phyloP scores from a whole-genome alignment of 2,888 invertebrate species.

The Tetragnatha montana region DNA sequence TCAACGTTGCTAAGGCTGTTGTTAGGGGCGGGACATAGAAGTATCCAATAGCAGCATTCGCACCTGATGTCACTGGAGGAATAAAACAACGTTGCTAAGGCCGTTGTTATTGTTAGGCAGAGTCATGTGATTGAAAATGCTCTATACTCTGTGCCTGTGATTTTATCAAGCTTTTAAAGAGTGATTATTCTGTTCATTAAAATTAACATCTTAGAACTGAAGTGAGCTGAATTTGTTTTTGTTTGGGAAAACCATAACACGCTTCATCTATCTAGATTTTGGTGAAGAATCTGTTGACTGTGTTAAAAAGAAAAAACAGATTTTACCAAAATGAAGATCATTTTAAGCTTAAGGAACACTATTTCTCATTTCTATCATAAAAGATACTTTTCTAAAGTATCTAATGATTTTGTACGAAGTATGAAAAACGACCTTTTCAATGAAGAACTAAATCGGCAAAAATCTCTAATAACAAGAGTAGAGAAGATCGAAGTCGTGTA shows the following conservation, averaged over 20 bases:
- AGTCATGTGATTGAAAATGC: too few relatives aligned
- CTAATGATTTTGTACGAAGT: slow-evolving; percentile 70
- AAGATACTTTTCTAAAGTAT: slow-evolving; percentile 32
- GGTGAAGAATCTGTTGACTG: too few relatives aligned
- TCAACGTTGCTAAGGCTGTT: too few relatives aligned
- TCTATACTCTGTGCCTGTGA: too few relatives aligned
- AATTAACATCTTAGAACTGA: not conserved
- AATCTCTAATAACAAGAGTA: slow-evolving; percentile 85
- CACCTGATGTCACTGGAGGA: too few relatives aligned
- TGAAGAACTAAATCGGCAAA: slow-evolving; percentile 85
- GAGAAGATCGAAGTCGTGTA: slow-evolving; percentile 93
- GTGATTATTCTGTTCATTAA: not conserved
- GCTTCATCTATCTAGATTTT: too few relatives aligned
- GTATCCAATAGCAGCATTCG: too few relatives aligned
- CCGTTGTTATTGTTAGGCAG: too few relatives aligned
- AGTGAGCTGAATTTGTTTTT: slow-evolving; percentile 13
- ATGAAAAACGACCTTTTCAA: slow-evolving; percentile 81
- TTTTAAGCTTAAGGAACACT: not conserved
- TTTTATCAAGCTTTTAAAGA: too few relatives aligned
- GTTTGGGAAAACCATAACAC: not conserved
- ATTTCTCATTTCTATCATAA: not conserved
- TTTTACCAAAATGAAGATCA: slow-evolving; percentile 29
- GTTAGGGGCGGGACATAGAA: too few relatives aligned
- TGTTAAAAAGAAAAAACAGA: not conserved
- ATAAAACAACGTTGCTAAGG: too few relatives aligned